phyloP scores from a whole-genome alignment of 2,113 vertebrate genomes.

The Colius striatus region DNA sequence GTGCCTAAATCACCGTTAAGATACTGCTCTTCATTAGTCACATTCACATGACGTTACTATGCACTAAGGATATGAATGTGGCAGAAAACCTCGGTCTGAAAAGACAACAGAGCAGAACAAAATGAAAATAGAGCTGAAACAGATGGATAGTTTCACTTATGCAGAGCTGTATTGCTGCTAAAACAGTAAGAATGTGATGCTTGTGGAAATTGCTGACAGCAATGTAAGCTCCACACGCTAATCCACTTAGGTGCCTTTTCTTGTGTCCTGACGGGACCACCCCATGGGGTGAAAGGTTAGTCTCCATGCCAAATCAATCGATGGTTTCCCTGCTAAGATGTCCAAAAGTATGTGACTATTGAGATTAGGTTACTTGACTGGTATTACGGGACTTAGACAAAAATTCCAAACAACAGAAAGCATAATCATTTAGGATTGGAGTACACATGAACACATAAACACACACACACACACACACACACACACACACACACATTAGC shows the following conservation, averaged over 20 bases:
- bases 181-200: neutral
- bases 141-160: neutral
- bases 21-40: slow-evolving; percentile 16
- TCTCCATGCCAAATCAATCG: slow-evolving; percentile 46
- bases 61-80: neutral
- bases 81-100: neutral
- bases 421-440: neutral
- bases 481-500: neutral
- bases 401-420: neutral
- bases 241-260: neutral
- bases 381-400: neutral
- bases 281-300: slow-evolving; percentile 62
- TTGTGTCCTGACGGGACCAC: slow-evolving; percentile 34
- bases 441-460: neutral
- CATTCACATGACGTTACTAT: neutral
- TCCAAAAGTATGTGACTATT: slow-evolving; percentile 21
- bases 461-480: neutral
- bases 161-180: neutral
- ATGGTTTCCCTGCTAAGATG: slow-evolving; percentile 3
- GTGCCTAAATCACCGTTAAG: slow-evolving; percentile 7
- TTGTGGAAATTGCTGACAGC: neutral
- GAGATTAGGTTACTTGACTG: slow-evolving; percentile 47
- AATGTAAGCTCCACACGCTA: neutral
- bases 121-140: neutral
- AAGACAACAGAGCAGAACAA: neutral